phyloP scores from a whole-genome alignment of 2,113 vertebrate species.

The Brachypteracias leptosomus region DNA sequence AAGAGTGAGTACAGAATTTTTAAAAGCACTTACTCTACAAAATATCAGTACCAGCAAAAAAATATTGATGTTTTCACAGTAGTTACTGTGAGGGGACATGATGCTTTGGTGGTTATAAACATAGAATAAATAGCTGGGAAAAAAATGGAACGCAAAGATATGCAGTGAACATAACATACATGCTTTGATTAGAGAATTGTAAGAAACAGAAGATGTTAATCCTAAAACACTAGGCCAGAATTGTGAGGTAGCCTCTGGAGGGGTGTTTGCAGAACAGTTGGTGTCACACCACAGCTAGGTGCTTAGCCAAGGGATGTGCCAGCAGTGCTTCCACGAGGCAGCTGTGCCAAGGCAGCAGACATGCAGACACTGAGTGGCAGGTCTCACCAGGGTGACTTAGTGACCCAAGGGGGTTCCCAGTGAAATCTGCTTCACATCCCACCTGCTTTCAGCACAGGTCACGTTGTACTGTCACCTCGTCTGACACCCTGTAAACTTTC shows the following conservation, averaged over 20 bases:
- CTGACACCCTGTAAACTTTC: neutral
- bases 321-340: neutral
- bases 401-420: neutral
- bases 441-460: neutral
- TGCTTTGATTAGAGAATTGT: neutral
- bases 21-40: neutral
- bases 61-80: neutral
- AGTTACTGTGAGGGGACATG: neutral
- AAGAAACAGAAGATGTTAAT: neutral
- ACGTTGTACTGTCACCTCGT: neutral
- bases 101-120: neutral
- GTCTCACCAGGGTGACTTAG: neutral
- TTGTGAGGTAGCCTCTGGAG: neutral
- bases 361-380: no score
- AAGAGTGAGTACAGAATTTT: neutral
- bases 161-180: neutral
- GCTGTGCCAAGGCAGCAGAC: neutral
- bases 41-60: neutral
- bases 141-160: neutral
- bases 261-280: neutral
- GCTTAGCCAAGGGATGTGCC: neutral
- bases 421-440: neutral
- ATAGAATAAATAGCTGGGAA: neutral
- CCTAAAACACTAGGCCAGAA: neutral
- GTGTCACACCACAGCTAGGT: neutral